Percentiles rank a stretch among this genome's conserved stretches.
Conservation (phyloP, 2,797 vertebrate genomes). For the Anguilla pacifica region DNA sequence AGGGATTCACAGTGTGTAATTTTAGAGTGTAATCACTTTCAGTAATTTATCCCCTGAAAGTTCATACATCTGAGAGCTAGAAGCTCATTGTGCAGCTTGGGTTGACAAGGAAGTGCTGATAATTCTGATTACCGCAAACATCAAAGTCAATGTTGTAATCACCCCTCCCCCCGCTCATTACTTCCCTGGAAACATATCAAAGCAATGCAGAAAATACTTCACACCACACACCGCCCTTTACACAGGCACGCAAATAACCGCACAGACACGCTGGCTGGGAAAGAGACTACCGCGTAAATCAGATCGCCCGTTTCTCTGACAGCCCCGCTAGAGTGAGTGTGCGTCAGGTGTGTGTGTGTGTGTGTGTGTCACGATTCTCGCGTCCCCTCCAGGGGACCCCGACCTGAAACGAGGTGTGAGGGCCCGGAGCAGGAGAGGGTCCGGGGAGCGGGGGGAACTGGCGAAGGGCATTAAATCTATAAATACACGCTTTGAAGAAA, state of each 20-base stretch:
- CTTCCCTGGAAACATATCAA: constrained; percentile 3
- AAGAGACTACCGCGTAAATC: neutral
- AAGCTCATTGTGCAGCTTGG: neutral
- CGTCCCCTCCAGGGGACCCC: no score
- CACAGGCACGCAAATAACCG: neutral
- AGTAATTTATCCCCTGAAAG: neutral
- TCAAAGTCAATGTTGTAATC: constrained; percentile 12
- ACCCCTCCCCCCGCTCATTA: neutral
- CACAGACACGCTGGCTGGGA: neutral
- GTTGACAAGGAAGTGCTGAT: constrained; percentile 4
- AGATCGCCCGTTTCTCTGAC: neutral
- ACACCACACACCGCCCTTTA: neutral
- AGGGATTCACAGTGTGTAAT: neutral
- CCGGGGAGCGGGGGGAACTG: neutral
- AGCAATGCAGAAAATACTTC: neutral
- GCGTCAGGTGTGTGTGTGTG: neutral
- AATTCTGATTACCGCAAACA: neutral
- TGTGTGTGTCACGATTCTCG: neutral
- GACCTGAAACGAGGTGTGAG: neutral
- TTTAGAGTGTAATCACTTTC: neutral
- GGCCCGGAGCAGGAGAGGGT: neutral
- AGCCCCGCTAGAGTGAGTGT: neutral
- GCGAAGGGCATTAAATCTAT: neutral
- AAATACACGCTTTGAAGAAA: constrained; percentile 9
- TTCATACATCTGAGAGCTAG: neutral